Evolutionary conservation across 2,113 vertebrate genomes (phyloP), one percentile per base, ranked within the genome.

Genomic region (Oryzias woworae): DNA sequence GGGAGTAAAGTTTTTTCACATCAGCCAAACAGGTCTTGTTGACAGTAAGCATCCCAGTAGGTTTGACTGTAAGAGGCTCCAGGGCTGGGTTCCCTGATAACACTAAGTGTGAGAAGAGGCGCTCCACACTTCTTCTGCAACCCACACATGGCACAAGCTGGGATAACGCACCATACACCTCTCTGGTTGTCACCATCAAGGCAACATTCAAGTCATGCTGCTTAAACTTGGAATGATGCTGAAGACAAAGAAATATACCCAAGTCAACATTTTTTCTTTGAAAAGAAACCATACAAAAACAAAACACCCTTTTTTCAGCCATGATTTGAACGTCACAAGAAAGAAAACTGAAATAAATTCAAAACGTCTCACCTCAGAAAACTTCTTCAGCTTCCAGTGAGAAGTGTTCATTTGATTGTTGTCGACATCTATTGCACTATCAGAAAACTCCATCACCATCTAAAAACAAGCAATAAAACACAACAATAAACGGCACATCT

Each of bases 401-500:
- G 94, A 78, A 47, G 88, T 72, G 71, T 93, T 97, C 60, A 90
- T 92, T 82, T 96, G 95, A 83, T 93, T 92, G 54, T 90, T 92
- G 86, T 96, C 95, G n/a, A 95, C 92, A 83, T 94, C 93, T 83
- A 96, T 83, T 77, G 94, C 81, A 36, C 93, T 93, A 78, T 98
- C 96, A 69, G 95, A 92, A 91, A 99, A 98, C 77, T 98, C 96
- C 95, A 99, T 98, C 91, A 99, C 96, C 96, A 98, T 97, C 96
- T 99, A 75, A 53, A 68, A 18, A 20, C 1, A 77, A 79, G 20
- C 73, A 1, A 70, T 0, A 22, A 58, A 1, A 51, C 4, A 73
- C n/a, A 22, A 41, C 14, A 22, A 10, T 66, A 45, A 20, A 20
- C 20, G 1, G 20, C 20, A 20, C 1, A 20, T 20, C 20, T 20